Percentiles rank a stretch among this genome's conserved stretches.
Evolutionary conservation across 2,797 vertebrate genomes (phyloP).

Genomic region (Hephaestus fuliginosus): DNA sequence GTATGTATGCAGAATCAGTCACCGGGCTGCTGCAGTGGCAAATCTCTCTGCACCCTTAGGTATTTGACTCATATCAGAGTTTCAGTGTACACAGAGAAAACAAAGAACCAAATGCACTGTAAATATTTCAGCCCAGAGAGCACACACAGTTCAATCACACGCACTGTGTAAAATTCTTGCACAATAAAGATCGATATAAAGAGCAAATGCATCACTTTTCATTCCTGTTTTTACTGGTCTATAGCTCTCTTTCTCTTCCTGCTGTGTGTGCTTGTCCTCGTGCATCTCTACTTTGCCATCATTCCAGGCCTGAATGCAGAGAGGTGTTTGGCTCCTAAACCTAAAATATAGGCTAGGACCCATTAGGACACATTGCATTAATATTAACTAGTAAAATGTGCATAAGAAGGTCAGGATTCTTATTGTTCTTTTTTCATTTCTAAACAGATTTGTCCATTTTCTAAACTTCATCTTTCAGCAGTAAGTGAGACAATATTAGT

Average conservation of each 20-base stretch:
- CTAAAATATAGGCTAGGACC: background rate
- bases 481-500: background rate
- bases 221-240: background rate
- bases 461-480: background rate
- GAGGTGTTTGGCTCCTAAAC: background rate
- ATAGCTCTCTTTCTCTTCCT: background rate
- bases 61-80: constrained; percentile 24
- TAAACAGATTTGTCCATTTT: background rate
- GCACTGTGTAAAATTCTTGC: background rate
- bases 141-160: background rate
- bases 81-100: constrained; percentile 14
- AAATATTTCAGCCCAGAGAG: constrained; percentile 19
- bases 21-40: constrained; percentile 10
- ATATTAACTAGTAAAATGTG: background rate
- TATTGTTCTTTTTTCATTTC: background rate
- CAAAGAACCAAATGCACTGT: constrained; percentile 15
- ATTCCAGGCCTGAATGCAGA: background rate
- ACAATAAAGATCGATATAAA: background rate
- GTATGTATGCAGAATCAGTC: constrained; percentile 25
- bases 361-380: background rate
- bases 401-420: background rate
- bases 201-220: background rate
- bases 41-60: constrained; percentile 24
- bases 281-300: no score
- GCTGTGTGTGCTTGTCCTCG: background rate